These are phyloP conservation scores for Lochmaea capreae DNA, from an alignment of 2,888 invertebrate genomes.

Conservation along the genomic window DNA sequence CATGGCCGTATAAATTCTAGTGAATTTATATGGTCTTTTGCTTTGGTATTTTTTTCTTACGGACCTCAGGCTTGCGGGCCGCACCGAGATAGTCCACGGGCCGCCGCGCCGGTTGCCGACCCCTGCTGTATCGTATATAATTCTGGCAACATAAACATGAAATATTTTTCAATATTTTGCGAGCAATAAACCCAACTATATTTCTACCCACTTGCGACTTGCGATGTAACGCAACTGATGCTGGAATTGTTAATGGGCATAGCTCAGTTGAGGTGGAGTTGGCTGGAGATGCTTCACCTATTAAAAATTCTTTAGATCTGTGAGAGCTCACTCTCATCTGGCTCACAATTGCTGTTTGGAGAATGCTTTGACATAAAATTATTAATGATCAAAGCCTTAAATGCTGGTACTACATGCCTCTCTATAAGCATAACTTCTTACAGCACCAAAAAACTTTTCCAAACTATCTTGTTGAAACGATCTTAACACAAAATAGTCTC, in stretches of 20 bases:
- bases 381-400: neutral
- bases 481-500: neutral
- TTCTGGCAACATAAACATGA: neutral
- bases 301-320: neutral
- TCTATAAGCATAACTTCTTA: neutral
- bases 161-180: neutral
- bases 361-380: neutral
- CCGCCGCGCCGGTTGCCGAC: too few relatives aligned
- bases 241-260: neutral
- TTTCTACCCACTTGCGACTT: too few relatives aligned
- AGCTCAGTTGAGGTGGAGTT: constrained; percentile 2
- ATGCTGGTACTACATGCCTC: neutral
- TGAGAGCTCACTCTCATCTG: neutral
- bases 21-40: too few relatives aligned
- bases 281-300: neutral
- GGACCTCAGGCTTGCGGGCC: too few relatives aligned
- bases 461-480: neutral
- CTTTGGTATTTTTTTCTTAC: too few relatives aligned
- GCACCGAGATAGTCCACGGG: too few relatives aligned
- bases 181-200: constrained; percentile 4
- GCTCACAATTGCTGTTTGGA: neutral
- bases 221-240: neutral
- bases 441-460: neutral
- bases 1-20: too few relatives aligned
- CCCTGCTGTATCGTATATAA: neutral